Base-by-base conservation (phyloP, 2,888 invertebrate species). In the Agriopis marginaria region DNA sequence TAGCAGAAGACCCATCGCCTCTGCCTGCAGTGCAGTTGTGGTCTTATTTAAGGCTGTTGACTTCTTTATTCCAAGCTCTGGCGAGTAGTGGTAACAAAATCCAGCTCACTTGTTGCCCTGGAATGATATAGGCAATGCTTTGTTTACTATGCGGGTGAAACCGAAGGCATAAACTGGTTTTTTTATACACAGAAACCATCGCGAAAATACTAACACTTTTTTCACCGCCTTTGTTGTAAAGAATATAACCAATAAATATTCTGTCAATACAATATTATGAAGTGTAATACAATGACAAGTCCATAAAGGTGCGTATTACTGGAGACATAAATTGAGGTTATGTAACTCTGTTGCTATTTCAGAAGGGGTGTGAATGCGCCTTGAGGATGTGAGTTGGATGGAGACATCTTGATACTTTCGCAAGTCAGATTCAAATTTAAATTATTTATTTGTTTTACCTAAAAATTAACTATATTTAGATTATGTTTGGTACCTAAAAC, bases 231-330 rank as follows among this genome's bases (percentile, higher is more conserved):
- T 14, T 40, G 23, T 44, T 40, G 8, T 47, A 47, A 61, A 71
- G 17, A 66, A 68, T 53, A 67, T 11, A 56, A 49, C 75, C 79
- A 82, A 93, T 93, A 93, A 93, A 92, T 93, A 89, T 86, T 72
- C 59, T 78, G 65, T 84, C 85, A 86, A 90, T 90, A 86, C 89
- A 93, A 92, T 93, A 93, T 93, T 93, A 89, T 93, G 94, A 93
- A 86, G 87, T 87, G 63, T 71, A 67, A 69, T 68, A 88, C 86
- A 90, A 89, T 81, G 74, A 74, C 54, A 51, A 79, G 86, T 84
- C 81, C 82, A 89, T 89, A 87, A 88, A 70, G 82, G 79, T 75
- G 75, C 82, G 75, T 87, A 91, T 92, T 91, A 90, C 89, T 88
- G 92, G 90, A 87, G 80, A 83, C 84, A 88, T 92, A 92, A 91